Evolutionary conservation across 2,797 vertebrate genomes (phyloP).

Genomic region (Sebastes baramenuke): DNA sequence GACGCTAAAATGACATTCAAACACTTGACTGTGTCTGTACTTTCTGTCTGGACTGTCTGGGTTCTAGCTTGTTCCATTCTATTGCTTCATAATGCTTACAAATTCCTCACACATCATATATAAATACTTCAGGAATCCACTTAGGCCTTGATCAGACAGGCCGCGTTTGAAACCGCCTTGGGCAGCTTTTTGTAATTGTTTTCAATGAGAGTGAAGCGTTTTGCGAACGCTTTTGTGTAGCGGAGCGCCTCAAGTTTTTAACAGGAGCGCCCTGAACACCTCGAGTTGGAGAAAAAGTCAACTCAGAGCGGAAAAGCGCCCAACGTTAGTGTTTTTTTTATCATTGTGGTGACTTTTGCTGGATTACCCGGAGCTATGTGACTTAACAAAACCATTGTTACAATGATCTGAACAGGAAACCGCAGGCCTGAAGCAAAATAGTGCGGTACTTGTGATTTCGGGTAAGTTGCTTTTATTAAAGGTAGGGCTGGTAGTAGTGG

Average conservation of each 20-base stretch:
- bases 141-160: not conserved
- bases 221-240: not conserved
- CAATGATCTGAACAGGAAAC: too few relatives aligned
- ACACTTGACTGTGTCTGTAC: not conserved
- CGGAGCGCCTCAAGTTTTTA: not conserved
- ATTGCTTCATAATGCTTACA: not conserved
- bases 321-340: too few relatives aligned
- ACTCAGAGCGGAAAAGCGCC: fast-evolving
- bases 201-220: not conserved
- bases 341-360: too few relatives aligned
- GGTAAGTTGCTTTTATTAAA: not conserved
- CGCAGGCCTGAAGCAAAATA: not conserved
- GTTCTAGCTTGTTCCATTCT: not conserved
- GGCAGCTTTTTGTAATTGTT: not conserved
- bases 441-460: not conserved
- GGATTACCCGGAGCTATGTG: not conserved
- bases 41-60: not conserved
- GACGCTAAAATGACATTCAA: constrained; percentile 5
- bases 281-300: not conserved
- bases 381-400: not conserved
- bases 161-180: not conserved
- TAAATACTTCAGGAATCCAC: not conserved
- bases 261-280: not conserved
- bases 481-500: too few relatives aligned
- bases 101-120: not conserved